Evolutionary conservation across 2,797 vertebrate species (phyloP), one percentile per base, ranked within the genome.

Genomic region (Tangara arthus): DNA sequence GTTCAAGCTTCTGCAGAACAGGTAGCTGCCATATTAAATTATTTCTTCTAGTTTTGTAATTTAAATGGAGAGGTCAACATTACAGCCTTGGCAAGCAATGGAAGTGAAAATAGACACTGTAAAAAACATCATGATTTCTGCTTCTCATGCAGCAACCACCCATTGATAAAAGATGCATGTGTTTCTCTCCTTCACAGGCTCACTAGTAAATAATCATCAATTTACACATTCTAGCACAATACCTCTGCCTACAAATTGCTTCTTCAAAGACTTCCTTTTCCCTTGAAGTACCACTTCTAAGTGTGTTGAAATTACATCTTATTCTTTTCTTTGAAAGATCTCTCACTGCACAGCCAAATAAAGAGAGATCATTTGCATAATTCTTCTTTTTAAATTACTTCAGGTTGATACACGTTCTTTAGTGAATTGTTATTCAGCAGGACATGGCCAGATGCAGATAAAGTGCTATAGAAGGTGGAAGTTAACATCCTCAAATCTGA

Each of bases 161-260:
- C 49, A 5, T 57, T 96, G 95, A 97, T 94, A 94, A 92, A 95
- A 94, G 87, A 72, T 95, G 84, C 93, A 91, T 88, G 60, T 87
- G 94, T 94, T 95, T 91, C 90, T 96, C 92, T 94, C 89, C 82
- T 94, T 92, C 94, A 60, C 87, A 92, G 72, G 47, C 79, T 93
- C 46, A 46, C 94, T 73, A 92, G 96, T 97, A 97, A 97, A 97
- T 97, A 97, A 97, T 97, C 93, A 97, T 96, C 95, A 97, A 80
- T 97, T 97, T 96, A 97, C 89, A 92, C 94, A 91, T 96, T 93
- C 89, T 72, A 92, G 83, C 94, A 95, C 95, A 95, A 95, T 96
- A 93, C 68, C 77, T 73, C 82, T 92, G 81, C 85, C 93, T 96
- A 96, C 92, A 97, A 96, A 97, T 96, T 97, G 82, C 92, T 95